These are phyloP conservation scores for Cataglyphis rosenhaueri DNA, from an alignment of 2,888 invertebrate species.

Conservation along the genomic window DNA sequence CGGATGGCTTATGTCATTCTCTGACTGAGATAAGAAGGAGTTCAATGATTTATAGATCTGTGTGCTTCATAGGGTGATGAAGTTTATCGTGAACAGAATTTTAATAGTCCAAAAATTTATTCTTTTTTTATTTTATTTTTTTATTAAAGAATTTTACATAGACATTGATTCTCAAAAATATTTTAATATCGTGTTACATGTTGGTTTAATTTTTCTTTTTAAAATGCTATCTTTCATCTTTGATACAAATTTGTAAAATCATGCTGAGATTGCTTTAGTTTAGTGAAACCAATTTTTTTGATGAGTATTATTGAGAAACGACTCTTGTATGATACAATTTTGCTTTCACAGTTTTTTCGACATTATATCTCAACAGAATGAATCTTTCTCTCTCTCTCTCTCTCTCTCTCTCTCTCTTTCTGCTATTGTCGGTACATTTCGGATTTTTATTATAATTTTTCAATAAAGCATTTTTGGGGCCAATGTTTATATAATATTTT, in stretches of 20 bases:
- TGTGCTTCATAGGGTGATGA: background rate
- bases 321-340: background rate
- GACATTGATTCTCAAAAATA: background rate
- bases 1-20: slow-evolving; percentile 10
- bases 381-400: background rate
- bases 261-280: background rate
- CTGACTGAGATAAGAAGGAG: background rate
- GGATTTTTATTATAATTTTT: background rate
- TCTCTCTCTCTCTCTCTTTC: too few relatives aligned
- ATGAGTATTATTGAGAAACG: background rate
- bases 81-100: background rate
- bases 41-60: background rate
- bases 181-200: background rate
- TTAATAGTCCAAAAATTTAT: background rate
- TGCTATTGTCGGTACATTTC: background rate
- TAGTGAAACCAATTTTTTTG: background rate
- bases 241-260: background rate
- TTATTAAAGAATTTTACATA: background rate
- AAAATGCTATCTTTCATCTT: background rate
- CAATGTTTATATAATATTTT: background rate
- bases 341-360: background rate
- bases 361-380: background rate
- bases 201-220: background rate
- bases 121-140: background rate
- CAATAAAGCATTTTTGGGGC: background rate